Percentiles rank a stretch among this genome's conserved stretches.
phyloP scores from a whole-genome alignment of 2,888 invertebrate genomes.

The Epistrophe eligans region DNA sequence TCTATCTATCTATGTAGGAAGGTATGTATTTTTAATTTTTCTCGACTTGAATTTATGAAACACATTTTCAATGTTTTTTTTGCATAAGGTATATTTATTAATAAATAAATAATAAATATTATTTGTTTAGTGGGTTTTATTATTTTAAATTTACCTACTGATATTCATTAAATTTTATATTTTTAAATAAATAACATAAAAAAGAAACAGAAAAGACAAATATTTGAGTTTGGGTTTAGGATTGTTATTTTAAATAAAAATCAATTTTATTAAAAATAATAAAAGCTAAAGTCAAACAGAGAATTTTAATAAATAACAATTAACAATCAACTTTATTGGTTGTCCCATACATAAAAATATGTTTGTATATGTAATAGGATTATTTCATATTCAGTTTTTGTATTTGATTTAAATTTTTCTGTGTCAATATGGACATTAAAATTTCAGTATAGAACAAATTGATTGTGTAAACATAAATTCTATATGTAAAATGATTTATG shows the following conservation, averaged over 20 bases:
- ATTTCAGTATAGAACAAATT: conserved; percentile 4
- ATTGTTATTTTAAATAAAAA: background rate
- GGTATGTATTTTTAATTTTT: background rate
- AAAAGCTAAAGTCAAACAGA: background rate
- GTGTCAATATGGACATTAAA: background rate
- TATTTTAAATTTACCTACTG: background rate
- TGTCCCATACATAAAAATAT: too few species aligned
- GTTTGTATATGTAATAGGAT: background rate
- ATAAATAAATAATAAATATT: background rate
- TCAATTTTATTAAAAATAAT: background rate
- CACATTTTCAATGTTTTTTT: background rate
- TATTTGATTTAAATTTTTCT: background rate
- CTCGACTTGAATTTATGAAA: conserved; percentile 31
- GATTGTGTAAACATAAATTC: conserved; percentile 18
- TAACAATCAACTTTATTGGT: background rate
- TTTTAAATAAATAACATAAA: background rate
- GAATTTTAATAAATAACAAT: conserved; percentile 14
- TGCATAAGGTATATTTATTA: background rate
- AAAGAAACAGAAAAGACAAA: background rate
- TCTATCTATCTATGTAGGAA: background rate
- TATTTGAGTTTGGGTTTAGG: background rate
- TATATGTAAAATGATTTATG: conserved; percentile 8
- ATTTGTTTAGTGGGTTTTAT: background rate
- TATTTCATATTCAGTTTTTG: background rate
- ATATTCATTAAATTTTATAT: background rate